Base-by-base conservation (phyloP, 2,797 vertebrate genomes). In the Bryconaethiops microstoma region DNA sequence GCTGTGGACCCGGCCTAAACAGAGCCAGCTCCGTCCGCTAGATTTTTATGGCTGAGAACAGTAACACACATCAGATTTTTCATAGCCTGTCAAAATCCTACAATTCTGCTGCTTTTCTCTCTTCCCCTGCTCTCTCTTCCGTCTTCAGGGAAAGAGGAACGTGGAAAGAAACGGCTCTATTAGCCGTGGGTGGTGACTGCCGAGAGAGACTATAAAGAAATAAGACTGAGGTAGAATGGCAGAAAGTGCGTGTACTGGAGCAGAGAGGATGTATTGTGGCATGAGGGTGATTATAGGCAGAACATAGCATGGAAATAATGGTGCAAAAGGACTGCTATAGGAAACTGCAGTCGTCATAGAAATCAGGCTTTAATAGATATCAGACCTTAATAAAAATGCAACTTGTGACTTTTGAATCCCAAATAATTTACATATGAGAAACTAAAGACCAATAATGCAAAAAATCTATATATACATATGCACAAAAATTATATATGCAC, bases 31-130 rank as follows among this genome's bases (percentile, higher is more conserved):
- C 80, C 76, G 81, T 82, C 80, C 74, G 17, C 81, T 87, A 86
- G 40, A 74, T 83, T 83, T 88, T 87, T 86, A 86, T 82, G 80
- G 76, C 88, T 85, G 84, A 87, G 82, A 89, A 86, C 84, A 86
- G 81, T 85, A 90, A 90, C 80, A 86, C 87, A 88, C 68, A 86
- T 90, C 86, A 84, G 83, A 79, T 85, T 84, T 88, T 83, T 80
- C 85, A 83, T 67, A 87, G 84, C 81, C 82, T 88, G 86, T 90
- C 87, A 89, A 77, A 88, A 80, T 60, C 59, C 86, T 77, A 81
- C 70, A 64, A 76, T 80, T 82, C 65, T 35, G 74, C 72, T 80
- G 75, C 65, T 72, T 86, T 90, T 88, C 63, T 65, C 64, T 81
- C 62, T 72, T 65, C 60, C 76, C 60, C 60, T 62, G 60, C 59